phyloP scores from a whole-genome alignment of 2,797 vertebrate species.

The Cephalopachus bancanus region DNA sequence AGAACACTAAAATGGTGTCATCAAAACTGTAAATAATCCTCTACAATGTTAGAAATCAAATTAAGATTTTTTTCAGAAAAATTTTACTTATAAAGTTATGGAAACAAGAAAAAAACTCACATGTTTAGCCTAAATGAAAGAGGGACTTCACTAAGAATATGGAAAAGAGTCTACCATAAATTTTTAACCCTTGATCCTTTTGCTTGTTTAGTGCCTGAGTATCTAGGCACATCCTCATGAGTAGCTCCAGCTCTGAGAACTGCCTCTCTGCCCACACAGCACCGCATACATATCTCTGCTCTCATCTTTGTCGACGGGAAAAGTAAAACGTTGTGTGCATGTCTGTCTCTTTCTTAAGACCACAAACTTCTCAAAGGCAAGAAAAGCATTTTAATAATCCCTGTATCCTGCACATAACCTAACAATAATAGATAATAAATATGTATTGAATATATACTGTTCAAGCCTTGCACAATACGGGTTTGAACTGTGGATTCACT shows the following conservation, averaged over 20 bases:
- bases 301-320: not conserved
- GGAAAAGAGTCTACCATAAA: not conserved
- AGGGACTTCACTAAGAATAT: constrained; percentile 31
- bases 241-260: not conserved
- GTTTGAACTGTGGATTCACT: not conserved
- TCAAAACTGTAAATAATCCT: constrained; percentile 50
- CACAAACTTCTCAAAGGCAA: not conserved
- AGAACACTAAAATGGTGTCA: constrained; percentile 29
- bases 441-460: not conserved
- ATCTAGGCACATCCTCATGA: not conserved
- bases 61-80: constrained; percentile 46
- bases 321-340: not conserved
- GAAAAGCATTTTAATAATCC: not conserved
- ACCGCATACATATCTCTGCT: not conserved
- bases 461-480: not conserved
- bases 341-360: not conserved
- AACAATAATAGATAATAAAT: constrained; percentile 29
- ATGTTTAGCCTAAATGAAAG: constrained; percentile 42
- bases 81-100: constrained; percentile 16
- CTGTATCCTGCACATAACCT: not conserved
- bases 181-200: not conserved
- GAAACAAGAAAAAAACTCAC: constrained; percentile 20
- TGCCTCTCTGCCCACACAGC: not conserved
- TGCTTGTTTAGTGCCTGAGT: not conserved
- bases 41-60: constrained; percentile 48